Evolutionary conservation across 1,140 invertebrate species (phyloP), one percentile per base, ranked within the genome.

Genomic region (Bombus fervidus): DNA sequence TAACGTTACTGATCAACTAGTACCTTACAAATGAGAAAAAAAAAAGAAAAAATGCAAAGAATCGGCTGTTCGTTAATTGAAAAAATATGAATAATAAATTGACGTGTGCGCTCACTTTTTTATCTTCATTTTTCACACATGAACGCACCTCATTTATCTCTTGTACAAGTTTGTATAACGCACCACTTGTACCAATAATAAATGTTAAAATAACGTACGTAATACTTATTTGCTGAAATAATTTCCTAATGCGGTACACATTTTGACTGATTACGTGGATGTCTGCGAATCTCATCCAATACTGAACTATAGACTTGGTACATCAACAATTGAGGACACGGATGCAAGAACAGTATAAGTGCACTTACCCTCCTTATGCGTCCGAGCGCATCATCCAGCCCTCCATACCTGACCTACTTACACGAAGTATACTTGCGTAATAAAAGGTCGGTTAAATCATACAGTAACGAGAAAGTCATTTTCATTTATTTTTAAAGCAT

Each of bases 281-380:
- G 47, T 43, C 59, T 66, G 73, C 62, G 74, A 62, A 86, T 83
- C 81, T 88, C 72, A 83, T 87, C 47, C 64, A 10, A 31, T 53
- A 79, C 53, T 73, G 31, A 85, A 64, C 31, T n/a, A 37, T 22
- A 31, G 66, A 62, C 74, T 78, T 72, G 66, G 64, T 79, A 43
- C 87, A 81, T 85, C 87, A 90, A 74, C 86, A 43, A 88, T 87
- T 73, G 85, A 87, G 80, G 79, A 84, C 84, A 91, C 87, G 88
- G 86, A 88, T 81, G 89, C 86, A 83, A 86, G 91, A 91, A 81
- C 76, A 89, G 85, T 76, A 81, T 92, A 91, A 91, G 91, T 91
- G 91, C 91, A 92, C 89, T 92, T 88, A 89, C 80, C 84, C 86
- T 90, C 83, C 86, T 91, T 86, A 87, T 83, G 82, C 86, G 85